Conservation (phyloP, 2,797 vertebrate genomes). For the Falco concolor region DNA sequence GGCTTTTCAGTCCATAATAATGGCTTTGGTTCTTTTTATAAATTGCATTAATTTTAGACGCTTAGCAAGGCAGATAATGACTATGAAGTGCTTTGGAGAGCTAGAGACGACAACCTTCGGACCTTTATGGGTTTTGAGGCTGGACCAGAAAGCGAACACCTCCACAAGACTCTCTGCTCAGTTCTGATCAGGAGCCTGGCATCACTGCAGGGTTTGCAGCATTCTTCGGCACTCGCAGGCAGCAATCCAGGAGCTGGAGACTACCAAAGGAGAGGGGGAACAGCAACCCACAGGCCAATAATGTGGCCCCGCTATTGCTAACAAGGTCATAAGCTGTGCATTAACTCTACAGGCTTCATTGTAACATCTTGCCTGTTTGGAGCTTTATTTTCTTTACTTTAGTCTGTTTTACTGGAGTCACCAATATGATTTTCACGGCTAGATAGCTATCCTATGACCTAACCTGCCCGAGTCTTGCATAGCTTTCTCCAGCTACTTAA, state of each 20-base stretch:
- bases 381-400: not conserved
- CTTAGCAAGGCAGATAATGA: not conserved
- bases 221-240: not conserved
- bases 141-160: not conserved
- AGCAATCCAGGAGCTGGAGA: not conserved
- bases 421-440: not conserved
- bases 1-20: not conserved
- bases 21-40: not conserved
- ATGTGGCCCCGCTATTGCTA: not conserved
- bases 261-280: not conserved
- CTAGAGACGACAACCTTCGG: not conserved
- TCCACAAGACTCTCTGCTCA: fast-evolving
- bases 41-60: not conserved
- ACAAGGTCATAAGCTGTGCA: not conserved
- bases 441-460: not conserved
- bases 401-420: not conserved
- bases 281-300: not conserved
- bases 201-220: not conserved
- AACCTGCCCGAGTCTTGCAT: not conserved
- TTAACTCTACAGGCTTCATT: not conserved
- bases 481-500: not conserved
- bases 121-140: not conserved
- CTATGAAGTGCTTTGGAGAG: not conserved
- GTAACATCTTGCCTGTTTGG: not conserved
- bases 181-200: not conserved